Percentiles rank a stretch among this genome's conserved stretches.
Conservation (phyloP, 2,113 vertebrate species). For the Engraulis encrasicolus region DNA sequence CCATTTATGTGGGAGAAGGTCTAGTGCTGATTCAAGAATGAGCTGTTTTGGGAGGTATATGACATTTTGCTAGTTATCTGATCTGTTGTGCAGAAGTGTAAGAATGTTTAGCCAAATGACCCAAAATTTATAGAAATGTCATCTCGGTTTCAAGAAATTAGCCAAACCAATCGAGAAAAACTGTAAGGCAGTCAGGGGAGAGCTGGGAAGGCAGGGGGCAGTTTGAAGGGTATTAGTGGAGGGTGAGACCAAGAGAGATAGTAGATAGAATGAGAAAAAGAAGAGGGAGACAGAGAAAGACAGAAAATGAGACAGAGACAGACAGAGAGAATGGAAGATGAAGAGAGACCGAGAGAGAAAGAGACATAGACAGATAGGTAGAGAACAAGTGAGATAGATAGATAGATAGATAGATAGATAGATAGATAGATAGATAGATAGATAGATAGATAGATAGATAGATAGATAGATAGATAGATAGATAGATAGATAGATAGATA, state of each 20-base stretch:
- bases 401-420: background rate
- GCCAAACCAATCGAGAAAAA: too few relatives aligned
- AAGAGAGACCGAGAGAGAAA: too few relatives aligned
- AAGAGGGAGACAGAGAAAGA: background rate
- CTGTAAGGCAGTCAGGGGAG: background rate
- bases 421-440: constrained; percentile 7
- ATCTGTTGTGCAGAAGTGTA: too few relatives aligned
- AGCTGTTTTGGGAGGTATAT: too few relatives aligned
- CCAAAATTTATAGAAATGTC: too few relatives aligned
- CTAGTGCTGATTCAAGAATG: too few relatives aligned
- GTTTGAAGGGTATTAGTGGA: background rate
- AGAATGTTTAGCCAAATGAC: too few relatives aligned
- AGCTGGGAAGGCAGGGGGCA: background rate
- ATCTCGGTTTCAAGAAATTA: too few relatives aligned
- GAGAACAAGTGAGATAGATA: background rate
- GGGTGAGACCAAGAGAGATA: background rate
- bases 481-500: background rate
- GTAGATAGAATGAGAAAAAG: background rate
- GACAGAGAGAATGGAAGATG: too few relatives aligned
- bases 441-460: background rate
- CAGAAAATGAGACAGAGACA: too few relatives aligned
- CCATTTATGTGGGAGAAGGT: too few relatives aligned
- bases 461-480: background rate
- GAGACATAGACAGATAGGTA: background rate
- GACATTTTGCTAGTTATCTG: too few relatives aligned